These are phyloP conservation scores for Priocnemis perturbator DNA, from an alignment of 2,888 invertebrate genomes.

Conservation along the genomic window DNA sequence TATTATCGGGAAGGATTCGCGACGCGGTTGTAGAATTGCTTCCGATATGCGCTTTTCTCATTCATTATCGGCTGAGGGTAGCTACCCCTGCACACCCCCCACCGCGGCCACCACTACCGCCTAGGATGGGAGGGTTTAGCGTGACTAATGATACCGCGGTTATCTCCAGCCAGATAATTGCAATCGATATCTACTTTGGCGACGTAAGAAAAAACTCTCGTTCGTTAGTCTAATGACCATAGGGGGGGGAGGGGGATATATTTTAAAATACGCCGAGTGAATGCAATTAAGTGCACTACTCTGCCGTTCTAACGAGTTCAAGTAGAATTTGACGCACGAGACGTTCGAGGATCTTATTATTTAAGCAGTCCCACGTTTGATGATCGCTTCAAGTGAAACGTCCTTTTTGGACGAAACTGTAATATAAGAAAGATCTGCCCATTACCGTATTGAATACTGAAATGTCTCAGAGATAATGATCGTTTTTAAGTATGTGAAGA, in stretches of 20 bases:
- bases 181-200: conserved; percentile 16
- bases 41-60: not conserved
- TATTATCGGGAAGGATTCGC: not conserved
- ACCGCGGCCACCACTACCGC: no score
- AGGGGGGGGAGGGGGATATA: not conserved
- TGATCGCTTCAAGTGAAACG: no score
- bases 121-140: conserved; percentile 10
- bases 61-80: conserved; percentile 3
- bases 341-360: no score
- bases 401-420: no score
- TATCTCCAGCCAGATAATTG: conserved; percentile 8
- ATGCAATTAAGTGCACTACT: no score
- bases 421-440: no score
- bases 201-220: conserved; percentile 12
- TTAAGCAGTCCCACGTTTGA: no score
- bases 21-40: conserved; percentile 1
- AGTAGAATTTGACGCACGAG: no score
- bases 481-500: no score
- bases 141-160: conserved; percentile 14
- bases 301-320: no score
- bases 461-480: no score
- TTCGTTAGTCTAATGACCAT: conserved; percentile 5
- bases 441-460: no score
- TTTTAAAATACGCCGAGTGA: conserved; percentile 1
- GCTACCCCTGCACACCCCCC: not conserved